Evolutionary conservation across 2,797 vertebrate genomes (phyloP), one percentile per base, ranked within the genome.

Genomic region (Mastacembelus armatus): DNA sequence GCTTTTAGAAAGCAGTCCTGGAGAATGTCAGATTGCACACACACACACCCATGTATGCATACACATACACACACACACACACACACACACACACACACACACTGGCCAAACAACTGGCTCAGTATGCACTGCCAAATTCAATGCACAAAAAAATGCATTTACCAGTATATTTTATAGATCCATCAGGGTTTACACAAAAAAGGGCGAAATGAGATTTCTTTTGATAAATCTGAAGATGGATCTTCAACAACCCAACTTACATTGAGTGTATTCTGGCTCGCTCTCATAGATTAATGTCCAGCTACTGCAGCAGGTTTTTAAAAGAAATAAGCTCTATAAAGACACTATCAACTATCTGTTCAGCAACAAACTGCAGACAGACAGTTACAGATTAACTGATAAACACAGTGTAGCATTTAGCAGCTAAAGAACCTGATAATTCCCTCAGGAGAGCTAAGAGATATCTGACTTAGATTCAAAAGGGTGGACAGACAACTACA

Each of bases 1-100:
- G 71, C 52, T 68, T 78, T 70, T 72, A 62, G 75, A 83, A 65
- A 74, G 55, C 65, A 59, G 56, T 43, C 52, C 88, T 92, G 90
- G 79, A 77, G 38, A 81, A 75, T 71, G 77, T 93, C 88, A 89
- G 45, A 14, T 76, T 43, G 33, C 30, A 36, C 24, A 45, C 16
- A 29, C 49, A 44, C 35, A 22, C 54, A 45, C 49, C 9, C 47
- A 43, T n/a, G n/a, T n/a, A n/a, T n/a, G n/a, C n/a, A n/a, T n/a
- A n/a, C 68, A 63, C 76, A 84, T 81, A 67, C 38, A 50, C 43
- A 33, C 30, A 36, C 24, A 45, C 16, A 29, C 49, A 44, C 35
- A 22, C 54, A 45, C 49, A 9, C 47, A 43, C 30, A 48, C 35
- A 32, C 42, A 48, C 32, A 47, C 29, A 52, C 19, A 33, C 24